phyloP scores from a whole-genome alignment of 2,888 invertebrate species.

The Cyrtodaria siliqua region DNA sequence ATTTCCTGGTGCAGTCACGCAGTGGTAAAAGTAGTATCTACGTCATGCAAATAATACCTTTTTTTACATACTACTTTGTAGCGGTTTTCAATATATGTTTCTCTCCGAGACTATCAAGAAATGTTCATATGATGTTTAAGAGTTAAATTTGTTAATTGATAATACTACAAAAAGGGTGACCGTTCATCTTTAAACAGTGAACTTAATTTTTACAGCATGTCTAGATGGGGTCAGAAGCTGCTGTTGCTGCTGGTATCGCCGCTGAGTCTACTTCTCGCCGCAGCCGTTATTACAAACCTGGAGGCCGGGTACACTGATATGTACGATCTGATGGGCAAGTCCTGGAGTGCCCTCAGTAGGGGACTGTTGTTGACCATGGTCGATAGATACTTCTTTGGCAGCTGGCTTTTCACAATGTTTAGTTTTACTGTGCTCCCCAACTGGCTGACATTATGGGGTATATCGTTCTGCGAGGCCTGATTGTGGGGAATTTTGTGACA shows the following conservation, averaged over 20 bases:
- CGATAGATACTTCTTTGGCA: conserved; percentile 96
- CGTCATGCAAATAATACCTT: no score
- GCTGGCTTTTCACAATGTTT: conserved; percentile 93
- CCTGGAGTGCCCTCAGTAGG: conserved; percentile 75
- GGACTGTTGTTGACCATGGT: conserved; percentile 92
- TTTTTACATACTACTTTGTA: no score
- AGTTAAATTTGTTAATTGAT: no score
- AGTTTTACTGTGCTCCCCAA: conserved; percentile 91
- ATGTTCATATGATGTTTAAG: no score
- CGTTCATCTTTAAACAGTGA: no score
- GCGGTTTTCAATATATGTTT: no score
- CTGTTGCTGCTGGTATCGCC: conserved; percentile 92
- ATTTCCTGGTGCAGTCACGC: no score
- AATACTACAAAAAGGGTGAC: no score
- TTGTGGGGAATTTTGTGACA: no score
- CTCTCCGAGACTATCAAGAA: no score
- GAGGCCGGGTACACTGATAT: conserved; percentile 34
- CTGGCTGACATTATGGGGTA: conserved; percentile 93
- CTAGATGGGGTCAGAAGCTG: conserved; percentile 86
- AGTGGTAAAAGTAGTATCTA: no score
- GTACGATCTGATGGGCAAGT: conserved; percentile 63
- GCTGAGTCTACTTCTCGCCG: conserved; percentile 88
- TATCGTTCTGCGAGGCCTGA: conserved; percentile 67
- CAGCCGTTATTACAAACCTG: conserved; percentile 88
- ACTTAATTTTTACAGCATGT: conserved; percentile 82